These are phyloP conservation scores for Podarcis siculus DNA, from an alignment of 2,797 vertebrate species.

Conservation along the genomic window DNA sequence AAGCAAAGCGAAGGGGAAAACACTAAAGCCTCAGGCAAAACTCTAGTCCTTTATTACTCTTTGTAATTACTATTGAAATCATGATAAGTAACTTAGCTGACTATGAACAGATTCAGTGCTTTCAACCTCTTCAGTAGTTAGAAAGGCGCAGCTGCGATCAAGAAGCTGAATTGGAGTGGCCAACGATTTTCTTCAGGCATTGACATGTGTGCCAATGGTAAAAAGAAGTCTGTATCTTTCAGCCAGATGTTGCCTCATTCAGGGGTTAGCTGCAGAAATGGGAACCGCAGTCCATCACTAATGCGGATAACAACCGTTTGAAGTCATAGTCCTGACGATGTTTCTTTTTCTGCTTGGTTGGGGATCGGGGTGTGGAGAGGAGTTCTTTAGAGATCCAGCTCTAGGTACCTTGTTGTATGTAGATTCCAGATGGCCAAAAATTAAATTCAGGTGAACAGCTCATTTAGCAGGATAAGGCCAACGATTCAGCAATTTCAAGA, in stretches of 20 bases:
- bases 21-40: background rate
- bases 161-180: conserved; percentile 23
- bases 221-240: conserved; percentile 6
- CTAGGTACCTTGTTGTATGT: conserved; percentile 27
- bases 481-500: conserved; percentile 47
- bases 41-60: background rate
- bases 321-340: conserved; percentile 45
- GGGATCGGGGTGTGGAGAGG: rapidly evolving
- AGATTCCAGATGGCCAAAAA: conserved; percentile 62
- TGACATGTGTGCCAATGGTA: conserved; percentile 30
- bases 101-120: conserved; percentile 18
- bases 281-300: conserved; percentile 55
- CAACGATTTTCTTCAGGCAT: conserved; percentile 27
- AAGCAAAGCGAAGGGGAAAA: background rate
- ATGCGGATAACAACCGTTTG: conserved; percentile 54
- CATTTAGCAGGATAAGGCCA: conserved; percentile 52
- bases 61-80: background rate
- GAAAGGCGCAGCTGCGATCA: conserved; percentile 41
- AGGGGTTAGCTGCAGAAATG: conserved; percentile 38
- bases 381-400: conserved; percentile 32
- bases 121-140: background rate
- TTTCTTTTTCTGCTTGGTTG: conserved; percentile 67
- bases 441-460: conserved; percentile 66
- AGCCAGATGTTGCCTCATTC: conserved; percentile 28
- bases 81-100: background rate